Base-by-base conservation (phyloP, 2,888 invertebrate species). In the Heliconius cydno region DNA sequence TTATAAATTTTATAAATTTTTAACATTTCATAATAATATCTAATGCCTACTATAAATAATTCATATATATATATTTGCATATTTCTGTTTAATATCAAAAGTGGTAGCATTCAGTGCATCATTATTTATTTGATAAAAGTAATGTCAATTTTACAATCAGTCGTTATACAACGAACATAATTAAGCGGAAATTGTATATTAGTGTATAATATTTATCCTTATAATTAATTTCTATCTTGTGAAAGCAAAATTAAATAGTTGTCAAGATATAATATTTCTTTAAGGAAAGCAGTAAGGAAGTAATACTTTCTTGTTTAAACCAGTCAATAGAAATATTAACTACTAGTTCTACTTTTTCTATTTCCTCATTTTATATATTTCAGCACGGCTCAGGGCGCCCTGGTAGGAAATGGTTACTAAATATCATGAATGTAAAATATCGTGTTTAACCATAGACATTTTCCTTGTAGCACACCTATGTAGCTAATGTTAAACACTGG, bases 361-460 rank as follows among this genome's bases (percentile, higher is more conserved):
- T 68, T 70, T 70, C 57, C 57, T 72, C 52, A 72, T 30, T 57
- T 57, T 52, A 3, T 30, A 15, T n/a, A 34, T 72, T 72, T 72
- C 30, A 57, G 22, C 57, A 34, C n/a, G 25, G 22, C n/a, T 22
- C n/a, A 41, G 38, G 38, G 30, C 52, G n/a, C 57, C 1, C 12
- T 57, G n/a, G 60, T 73, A 60, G 73, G 60, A 73, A 73, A 34
- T 60, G 4, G 15, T 34, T 73, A 60, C 22, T 34, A 60, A 73
- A 73, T 60, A 13, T 38, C 57, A n/a, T n/a, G n/a, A n/a, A n/a
- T n/a, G n/a, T n/a, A n/a, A n/a, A n/a, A n/a, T n/a, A n/a, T n/a
- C n/a, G n/a, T n/a, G 10, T 38, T 38, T 34, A 72, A 57, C 22
- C 72, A 34, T 57, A 30, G 34, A 72, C 30, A 57, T 34, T 72